Evolutionary conservation across 2,113 vertebrate species (phyloP), one percentile per base, ranked within the genome.

Genomic region (Paramormyrops kingsleyae): DNA sequence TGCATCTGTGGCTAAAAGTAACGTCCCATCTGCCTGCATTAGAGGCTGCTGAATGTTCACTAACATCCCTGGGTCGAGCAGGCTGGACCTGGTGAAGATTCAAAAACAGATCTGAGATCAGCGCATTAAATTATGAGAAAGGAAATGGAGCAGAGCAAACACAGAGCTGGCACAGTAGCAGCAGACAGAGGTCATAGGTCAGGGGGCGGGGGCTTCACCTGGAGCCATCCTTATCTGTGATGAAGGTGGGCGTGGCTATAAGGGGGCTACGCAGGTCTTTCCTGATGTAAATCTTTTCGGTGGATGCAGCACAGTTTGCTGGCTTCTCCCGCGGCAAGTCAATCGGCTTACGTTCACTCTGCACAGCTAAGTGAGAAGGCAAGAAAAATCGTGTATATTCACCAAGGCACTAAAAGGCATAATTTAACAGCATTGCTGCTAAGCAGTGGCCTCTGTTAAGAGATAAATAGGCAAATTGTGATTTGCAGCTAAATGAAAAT

Each of bases 31-130:
- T 90, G 97, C 97, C 62, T 98, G 97, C 91, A 99, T 98, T 92
- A 99, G 93, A 66, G 99, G 98, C 94, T 99, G 98, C 93, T 99
- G 98, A 95, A 99, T 99, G 92, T 99, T 99, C 91, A 99, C 98
- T 77, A 99, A 96, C 97, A 99, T 98, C 92, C 99, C 98, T 0
- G 98, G 97, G 94, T 99, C 98, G 92, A 99, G 96, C 93, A 99
- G 96, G 91, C 97, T 95, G 88, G 96, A 96, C 93, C 98, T 99
- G 95, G 91, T 95, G 66, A 93, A 21, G 74, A 90, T 80, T 17
- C 89, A 83, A 39, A 88, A 44, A 92, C n/a, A 92, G n/a, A 92
- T 21, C 24, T 49, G 31, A 24, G 85, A 88, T 90, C 42, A 88
- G 21, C 44, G 5, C 91, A 89, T 88, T 80, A 77, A 47, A 21